Conservation (phyloP, 2,797 vertebrate species). For the Kryptopterus vitreolus region DNA sequence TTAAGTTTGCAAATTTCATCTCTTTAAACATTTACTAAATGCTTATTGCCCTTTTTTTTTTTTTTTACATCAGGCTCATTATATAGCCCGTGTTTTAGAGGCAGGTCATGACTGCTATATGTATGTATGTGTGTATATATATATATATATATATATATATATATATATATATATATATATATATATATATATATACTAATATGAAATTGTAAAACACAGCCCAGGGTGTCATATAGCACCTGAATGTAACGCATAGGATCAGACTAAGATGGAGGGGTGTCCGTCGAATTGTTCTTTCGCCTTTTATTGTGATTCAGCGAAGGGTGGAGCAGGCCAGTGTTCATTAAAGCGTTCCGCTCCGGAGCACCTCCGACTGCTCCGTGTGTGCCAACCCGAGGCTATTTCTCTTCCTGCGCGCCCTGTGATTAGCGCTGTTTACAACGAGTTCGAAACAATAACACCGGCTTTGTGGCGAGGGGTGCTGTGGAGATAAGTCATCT, state of each 20-base stretch:
- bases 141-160: too few species aligned
- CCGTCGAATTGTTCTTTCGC: constrained; percentile 58
- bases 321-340: constrained; percentile 67
- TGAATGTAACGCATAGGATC: constrained; percentile 18
- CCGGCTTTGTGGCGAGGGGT: constrained; percentile 73
- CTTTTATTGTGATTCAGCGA: constrained; percentile 68
- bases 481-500: constrained; percentile 73
- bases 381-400: constrained; percentile 67
- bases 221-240: not conserved
- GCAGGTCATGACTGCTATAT: constrained; percentile 29
- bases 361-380: constrained; percentile 66
- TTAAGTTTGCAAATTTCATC: constrained; percentile 8
- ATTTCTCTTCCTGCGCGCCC: constrained; percentile 65
- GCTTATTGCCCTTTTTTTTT: constrained; percentile 22
- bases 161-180: too few species aligned
- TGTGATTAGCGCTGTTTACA: constrained; percentile 81
- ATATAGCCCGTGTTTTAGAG: constrained; percentile 19
- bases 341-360: constrained; percentile 79
- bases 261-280: constrained; percentile 25
- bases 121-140: too few species aligned
- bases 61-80: constrained; percentile 28
- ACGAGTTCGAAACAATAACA: constrained; percentile 63
- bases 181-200: constrained; percentile 39
- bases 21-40: constrained; percentile 34
- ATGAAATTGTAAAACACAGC: constrained; percentile 31